A percentile compares a stretch with the other conserved stretches of the same genome.
phyloP scores from a whole-genome alignment of 2,797 vertebrate genomes.

The Rhinatrema bivittatum region DNA sequence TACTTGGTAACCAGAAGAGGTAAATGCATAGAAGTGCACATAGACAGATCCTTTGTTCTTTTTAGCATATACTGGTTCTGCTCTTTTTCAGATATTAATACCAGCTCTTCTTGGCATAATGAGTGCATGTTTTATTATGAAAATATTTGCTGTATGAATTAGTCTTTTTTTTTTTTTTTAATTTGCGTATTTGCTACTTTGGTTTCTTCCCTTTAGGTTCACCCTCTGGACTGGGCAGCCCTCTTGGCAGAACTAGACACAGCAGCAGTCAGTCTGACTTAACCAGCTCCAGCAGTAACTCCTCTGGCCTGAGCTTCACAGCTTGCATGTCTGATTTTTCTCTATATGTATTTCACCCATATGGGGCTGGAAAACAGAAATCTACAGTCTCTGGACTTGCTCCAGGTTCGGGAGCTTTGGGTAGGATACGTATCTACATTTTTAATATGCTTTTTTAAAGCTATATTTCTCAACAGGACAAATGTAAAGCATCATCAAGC shows the following conservation, averaged over 20 bases:
- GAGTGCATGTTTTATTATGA: too few relatives aligned
- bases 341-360: conserved; percentile 94
- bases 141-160: too few relatives aligned
- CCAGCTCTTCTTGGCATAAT: too few relatives aligned
- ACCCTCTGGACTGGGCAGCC: conserved; percentile 78
- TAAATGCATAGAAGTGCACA: too few relatives aligned
- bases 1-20: too few relatives aligned
- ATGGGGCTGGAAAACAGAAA: conserved; percentile 95
- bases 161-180: too few relatives aligned
- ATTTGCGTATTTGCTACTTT: too few relatives aligned
- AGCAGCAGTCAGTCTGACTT: conserved; percentile 96
- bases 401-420: conserved; percentile 68
- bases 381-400: conserved; percentile 83
- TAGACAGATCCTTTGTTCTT: too few relatives aligned
- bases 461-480: neutral
- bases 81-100: too few relatives aligned
- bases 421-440: conserved; percentile 32
- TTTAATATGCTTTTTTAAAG: neutral
- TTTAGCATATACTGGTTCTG: too few relatives aligned
- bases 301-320: conserved; percentile 94
- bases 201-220: conserved; percentile 46
- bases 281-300: conserved; percentile 72
- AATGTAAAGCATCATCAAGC: neutral
- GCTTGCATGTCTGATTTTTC: conserved; percentile 99
- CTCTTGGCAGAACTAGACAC: conserved; percentile 84